Evolutionary conservation across 2,797 vertebrate genomes (phyloP), one percentile per base, ranked within the genome.

Genomic region (Myotis myotis): DNA sequence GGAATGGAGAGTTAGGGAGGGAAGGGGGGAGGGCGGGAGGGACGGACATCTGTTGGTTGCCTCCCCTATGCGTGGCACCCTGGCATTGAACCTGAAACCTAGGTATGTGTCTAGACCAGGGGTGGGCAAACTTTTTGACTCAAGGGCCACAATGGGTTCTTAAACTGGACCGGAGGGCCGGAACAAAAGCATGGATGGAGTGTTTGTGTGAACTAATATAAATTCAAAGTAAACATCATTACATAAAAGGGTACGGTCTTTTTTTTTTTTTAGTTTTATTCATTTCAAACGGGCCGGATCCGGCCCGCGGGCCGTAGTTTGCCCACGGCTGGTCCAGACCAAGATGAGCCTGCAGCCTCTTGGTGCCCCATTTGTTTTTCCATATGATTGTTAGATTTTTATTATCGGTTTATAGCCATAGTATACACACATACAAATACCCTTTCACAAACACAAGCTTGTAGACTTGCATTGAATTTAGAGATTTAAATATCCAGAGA

Each of bases 391-490:
- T 72, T 88, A 88, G 53, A 13, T 80, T 88, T 88, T 66, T 19
- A 47, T 68, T 68, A 28, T 38, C 60, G 23, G 30, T 86, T 66
- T 33, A 36, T 64, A 64, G 36, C 44, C 17, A 47, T 79, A 41
- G 13, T 30, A 44, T 30, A 71, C 23, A 88, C 23, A 87, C 6
- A 78, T 30, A 44, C 36, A 86, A 47, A 76, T 11, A 78, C 11
- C 10, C 11, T 12, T 89, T 95, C 44, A 92, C 30, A 79, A 84
- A 79, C 33, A 15, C 44, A 79, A 64, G 47, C 55, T 89, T 80
- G 11, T 72, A 36, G 85, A 83, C 30, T 25, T 89, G 44, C 71
- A 90, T 16, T 83, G 71, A 83, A 83, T 87, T 87, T 87, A 83
- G 33, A 81, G 25, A 62, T 83, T 71, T 55, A 66, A n/a, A 66